Evolutionary conservation across 2,888 invertebrate species (phyloP), one percentile per base, ranked within the genome.

Genomic region (Anorthoa munda): DNA sequence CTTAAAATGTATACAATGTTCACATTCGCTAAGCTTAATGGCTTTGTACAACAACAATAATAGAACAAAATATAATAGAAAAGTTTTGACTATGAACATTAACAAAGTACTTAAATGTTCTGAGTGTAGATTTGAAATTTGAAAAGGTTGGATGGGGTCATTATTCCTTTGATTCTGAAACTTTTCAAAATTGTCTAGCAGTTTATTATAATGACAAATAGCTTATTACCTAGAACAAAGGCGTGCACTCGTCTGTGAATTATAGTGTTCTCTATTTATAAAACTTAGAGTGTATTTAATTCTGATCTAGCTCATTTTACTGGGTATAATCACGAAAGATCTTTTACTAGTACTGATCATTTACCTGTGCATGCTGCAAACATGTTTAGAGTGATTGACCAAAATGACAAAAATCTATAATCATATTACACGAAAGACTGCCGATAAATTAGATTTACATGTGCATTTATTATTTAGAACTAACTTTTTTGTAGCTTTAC

Each of bases 71-170:
- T 72, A 63, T 74, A 79, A 79, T 72, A 79, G 73, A 79, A 82
- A 85, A 83, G 74, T 80, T 82, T 83, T 79, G 67, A 72, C 67
- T 82, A 76, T 82, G 70, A 82, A 79, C 66, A 79, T 77, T 72
- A 80, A 72, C 72, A 26, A 66, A 82, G 82, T 77, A 77, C 82
- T 80, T 79, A 82, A 79, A 77, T 67, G 66, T 72, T 81, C 60
- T 61, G 67, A 82, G 61, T 58, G 78, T 77, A 68, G 72, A 77
- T 77, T 82, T 76, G 18, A 66, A 59, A 81, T 69, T 59, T 67
- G 53, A 67, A 71, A 79, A 65, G 68, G 63, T 69, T 81, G 31
- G 15, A 50, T 23, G 56, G 60, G 82, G 67, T 72, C 64, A 58
- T 65, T 53, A 55, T 50, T 61, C 61, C 23, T 82, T 65, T 79